Conservation (phyloP, 2,888 invertebrate species). For the Agriopis marginaria region DNA sequence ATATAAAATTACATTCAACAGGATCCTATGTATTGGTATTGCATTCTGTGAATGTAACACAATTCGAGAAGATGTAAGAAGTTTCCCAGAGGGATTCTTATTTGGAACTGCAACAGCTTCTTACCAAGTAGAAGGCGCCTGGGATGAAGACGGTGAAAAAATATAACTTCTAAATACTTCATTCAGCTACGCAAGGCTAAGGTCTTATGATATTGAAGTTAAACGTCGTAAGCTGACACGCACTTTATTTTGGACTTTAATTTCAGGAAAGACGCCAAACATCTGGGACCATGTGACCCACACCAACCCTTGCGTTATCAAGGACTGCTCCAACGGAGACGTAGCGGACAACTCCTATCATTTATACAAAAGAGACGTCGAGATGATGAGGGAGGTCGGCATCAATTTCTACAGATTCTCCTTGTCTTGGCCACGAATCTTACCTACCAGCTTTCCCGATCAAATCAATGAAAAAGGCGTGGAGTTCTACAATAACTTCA, state of each 20-base stretch:
- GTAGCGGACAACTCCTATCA: slow-evolving; percentile 86
- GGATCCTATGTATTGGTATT: slow-evolving; percentile 29
- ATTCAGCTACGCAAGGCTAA: neutral
- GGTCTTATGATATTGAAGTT: neutral
- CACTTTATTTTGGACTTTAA: neutral
- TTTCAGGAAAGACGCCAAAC: slow-evolving; percentile 79
- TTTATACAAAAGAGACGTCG: slow-evolving; percentile 83
- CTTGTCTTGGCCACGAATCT: slow-evolving; percentile 87
- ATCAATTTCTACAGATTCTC: slow-evolving; percentile 83
- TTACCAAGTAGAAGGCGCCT: slow-evolving; percentile 84
- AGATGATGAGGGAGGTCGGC: slow-evolving; percentile 70
- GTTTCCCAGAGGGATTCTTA: slow-evolving; percentile 58
- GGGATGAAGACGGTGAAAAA: slow-evolving; percentile 78
- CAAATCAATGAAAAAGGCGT: slow-evolving; percentile 84
- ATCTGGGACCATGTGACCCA: slow-evolving; percentile 88
- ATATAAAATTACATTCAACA: slow-evolving; percentile 19
- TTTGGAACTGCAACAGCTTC: slow-evolving; percentile 72
- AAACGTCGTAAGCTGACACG: neutral
- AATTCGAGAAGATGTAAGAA: slow-evolving; percentile 46
- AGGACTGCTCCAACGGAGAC: slow-evolving; percentile 84
- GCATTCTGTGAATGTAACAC: slow-evolving; percentile 34
- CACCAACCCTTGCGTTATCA: slow-evolving; percentile 72
- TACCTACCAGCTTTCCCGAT: slow-evolving; percentile 83
- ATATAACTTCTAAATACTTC: neutral
- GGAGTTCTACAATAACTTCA: slow-evolving; percentile 87